A percentile compares a stretch with the other conserved stretches of the same genome.
These are phyloP conservation scores for Aplodontia rufa DNA, from an alignment of 2,113 vertebrate species.

Conservation along the genomic window DNA sequence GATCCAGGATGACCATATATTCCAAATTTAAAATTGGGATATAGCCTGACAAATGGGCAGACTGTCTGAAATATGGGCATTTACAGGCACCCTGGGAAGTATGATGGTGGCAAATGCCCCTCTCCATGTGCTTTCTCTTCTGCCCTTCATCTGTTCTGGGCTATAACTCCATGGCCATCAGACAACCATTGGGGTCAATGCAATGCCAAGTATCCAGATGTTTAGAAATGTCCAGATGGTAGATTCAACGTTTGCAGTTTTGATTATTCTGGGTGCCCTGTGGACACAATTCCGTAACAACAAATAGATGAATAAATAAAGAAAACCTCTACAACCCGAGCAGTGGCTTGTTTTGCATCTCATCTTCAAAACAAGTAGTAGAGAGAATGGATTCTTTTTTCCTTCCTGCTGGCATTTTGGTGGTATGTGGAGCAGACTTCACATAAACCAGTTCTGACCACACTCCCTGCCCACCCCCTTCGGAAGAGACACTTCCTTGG, in stretches of 20 bases:
- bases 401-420: neutral
- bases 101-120: too few species aligned
- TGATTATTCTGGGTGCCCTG: constrained; percentile 24
- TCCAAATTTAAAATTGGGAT: neutral
- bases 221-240: constrained; percentile 46
- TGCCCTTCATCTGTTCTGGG: neutral
- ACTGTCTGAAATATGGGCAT: neutral
- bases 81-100: rapidly evolving
- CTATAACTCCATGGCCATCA: neutral
- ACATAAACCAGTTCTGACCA: neutral
- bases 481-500: neutral
- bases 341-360: neutral
- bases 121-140: neutral
- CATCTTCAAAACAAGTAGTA: neutral
- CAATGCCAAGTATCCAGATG: neutral
- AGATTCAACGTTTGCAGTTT: neutral
- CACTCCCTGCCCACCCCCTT: neutral
- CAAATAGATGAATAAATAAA: constrained; percentile 39
- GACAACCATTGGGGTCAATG: neutral
- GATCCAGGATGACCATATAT: neutral
- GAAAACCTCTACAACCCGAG: neutral
- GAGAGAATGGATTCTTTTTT: neutral
- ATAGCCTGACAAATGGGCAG: neutral
- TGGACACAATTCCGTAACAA: constrained; percentile 16
- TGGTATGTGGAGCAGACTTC: neutral